A percentile compares a stretch with the other conserved stretches of the same genome.
Evolutionary conservation across 2,797 vertebrate genomes (phyloP).

Genomic region (Acestrorhynchus altus): DNA sequence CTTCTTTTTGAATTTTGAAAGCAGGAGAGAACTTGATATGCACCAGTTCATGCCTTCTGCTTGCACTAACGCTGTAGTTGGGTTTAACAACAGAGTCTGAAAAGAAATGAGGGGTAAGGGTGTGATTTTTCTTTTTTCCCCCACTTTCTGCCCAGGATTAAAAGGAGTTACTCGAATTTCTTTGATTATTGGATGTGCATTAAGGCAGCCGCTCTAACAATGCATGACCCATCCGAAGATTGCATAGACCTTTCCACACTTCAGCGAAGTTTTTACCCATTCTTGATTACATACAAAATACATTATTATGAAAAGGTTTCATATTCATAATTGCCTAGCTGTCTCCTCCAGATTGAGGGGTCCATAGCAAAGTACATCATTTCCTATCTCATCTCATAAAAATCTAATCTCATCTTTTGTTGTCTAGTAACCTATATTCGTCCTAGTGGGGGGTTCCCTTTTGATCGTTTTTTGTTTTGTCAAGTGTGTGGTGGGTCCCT

Average conservation of each 20-base stretch:
- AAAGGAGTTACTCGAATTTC: neutral
- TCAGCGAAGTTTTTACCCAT: neutral
- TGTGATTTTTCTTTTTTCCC: too few relatives aligned
- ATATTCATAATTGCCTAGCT: constrained; percentile 12
- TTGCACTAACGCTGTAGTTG: neutral
- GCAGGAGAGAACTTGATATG: neutral
- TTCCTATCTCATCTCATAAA: too few relatives aligned
- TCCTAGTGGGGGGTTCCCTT: too few relatives aligned
- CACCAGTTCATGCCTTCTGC: neutral
- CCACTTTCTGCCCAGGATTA: neutral
- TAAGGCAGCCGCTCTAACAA: constrained; percentile 14
- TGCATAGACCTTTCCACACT: constrained; percentile 26
- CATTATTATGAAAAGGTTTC: constrained; percentile 3
- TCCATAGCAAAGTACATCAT: neutral
- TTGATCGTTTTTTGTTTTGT: too few relatives aligned
- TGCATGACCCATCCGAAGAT: constrained; percentile 11
- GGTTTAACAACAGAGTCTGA: neutral
- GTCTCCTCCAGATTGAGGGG: neutral
- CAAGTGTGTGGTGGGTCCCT: too few relatives aligned
- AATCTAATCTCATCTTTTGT: too few relatives aligned
- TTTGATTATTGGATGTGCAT: constrained; percentile 21
- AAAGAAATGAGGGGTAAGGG: neutral
- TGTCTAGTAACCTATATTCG: too few relatives aligned
- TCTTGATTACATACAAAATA: constrained; percentile 37
- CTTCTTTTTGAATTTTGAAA: constrained; percentile 14